These are phyloP conservation scores for Onthophagus taurus DNA, from an alignment of 1,140 invertebrate genomes.

Conservation along the genomic window DNA sequence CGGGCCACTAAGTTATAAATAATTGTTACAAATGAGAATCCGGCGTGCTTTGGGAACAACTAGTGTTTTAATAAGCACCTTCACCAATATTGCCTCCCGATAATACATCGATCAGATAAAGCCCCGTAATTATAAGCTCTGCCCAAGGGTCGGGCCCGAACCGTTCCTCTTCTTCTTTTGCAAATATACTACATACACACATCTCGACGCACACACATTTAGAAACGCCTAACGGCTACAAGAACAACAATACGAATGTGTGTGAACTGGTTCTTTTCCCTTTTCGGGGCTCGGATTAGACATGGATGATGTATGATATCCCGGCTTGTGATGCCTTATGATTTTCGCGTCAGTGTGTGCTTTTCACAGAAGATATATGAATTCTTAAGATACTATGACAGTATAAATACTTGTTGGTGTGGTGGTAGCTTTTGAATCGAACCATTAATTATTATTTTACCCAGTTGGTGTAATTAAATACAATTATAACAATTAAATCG, in stretches of 20 bases:
- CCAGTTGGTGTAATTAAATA: too few relatives aligned
- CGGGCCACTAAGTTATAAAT: conserved; percentile 8
- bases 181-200: not conserved
- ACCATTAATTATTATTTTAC: too few relatives aligned
- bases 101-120: conserved; percentile 12
- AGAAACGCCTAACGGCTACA: not conserved
- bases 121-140: conserved; percentile 5
- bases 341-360: conserved; percentile 3
- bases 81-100: not conserved
- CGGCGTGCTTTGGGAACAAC: not conserved
- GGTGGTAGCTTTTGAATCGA: too few relatives aligned
- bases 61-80: conserved; percentile 4
- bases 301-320: too few relatives aligned
- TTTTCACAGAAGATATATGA: conserved; percentile 3
- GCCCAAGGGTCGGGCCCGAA: not conserved
- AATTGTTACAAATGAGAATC: conserved; percentile 7
- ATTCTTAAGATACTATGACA: too few relatives aligned
- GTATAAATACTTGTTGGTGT: too few relatives aligned
- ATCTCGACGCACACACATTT: not conserved
- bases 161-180: not conserved
- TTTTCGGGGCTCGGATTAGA: too few relatives aligned
- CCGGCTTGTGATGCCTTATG: not conserved
- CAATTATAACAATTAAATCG: too few relatives aligned
- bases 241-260: not conserved
- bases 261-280: conserved; percentile 11